Evolutionary conservation across 2,797 vertebrate genomes (phyloP), one percentile per base, ranked within the genome.

Genomic region (Hylomyscus alleni): DNA sequence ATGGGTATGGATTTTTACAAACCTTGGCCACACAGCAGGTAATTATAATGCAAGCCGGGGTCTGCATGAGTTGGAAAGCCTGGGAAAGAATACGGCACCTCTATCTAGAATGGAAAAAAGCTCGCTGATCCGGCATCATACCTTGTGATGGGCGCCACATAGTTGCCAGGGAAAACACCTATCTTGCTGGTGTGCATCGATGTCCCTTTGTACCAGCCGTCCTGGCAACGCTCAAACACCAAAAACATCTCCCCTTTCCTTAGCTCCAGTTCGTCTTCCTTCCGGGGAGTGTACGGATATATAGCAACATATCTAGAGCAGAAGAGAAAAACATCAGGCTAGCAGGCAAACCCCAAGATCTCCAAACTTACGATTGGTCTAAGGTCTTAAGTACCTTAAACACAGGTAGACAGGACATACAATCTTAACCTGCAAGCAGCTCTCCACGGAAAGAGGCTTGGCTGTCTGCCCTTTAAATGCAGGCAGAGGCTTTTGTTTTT

Each of bases 181-280:
- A 99, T 99, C 98, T 99, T 99, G 98, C 99, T 99, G 0, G 99
- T 99, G 97, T 99, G 99, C 99, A 99, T 99, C 69, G 99, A 99
- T 6, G 99, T 99, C 97, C 99, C 99, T 98, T 99, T 99, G 99
- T 99, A 99, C 99, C 99, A 99, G 98, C 99, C 99, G 34, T 99
- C 99, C 96, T 99, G 99, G 98, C 99, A 99, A 97, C 99, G 99
- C 81, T 99, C 99, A 98, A 99, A 99, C 82, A 99, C 99, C 26
- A 99, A 98, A 97, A 99, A 99, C 99, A 99, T 99, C 98, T 99
- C 99, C 8, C 99, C 99, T 97, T 99, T 99, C 87, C 99, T 99
- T 93, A 99, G 98, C 93, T 99, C 99, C 97, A 99, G 98, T 95
- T 99, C 99, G n/a, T 99, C 99, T 44, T 99, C 99, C 96, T 99